Conservation (phyloP, 2,113 vertebrate genomes). For the Ginglymostoma cirratum region DNA sequence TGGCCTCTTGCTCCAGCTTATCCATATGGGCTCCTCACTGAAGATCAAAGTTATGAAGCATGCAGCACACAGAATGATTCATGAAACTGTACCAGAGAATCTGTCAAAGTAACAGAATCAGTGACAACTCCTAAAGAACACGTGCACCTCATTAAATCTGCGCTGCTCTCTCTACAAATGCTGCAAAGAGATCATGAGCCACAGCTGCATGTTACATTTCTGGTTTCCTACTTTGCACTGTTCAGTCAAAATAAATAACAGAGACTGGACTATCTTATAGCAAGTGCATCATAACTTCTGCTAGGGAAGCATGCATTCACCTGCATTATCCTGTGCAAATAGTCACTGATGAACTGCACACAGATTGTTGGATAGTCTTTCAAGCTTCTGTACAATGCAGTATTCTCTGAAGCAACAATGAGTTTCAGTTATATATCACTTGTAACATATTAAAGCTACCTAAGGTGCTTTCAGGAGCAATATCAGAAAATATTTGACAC, state of each 20-base stretch:
- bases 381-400: background rate
- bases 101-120: background rate
- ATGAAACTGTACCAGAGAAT: background rate
- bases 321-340: background rate
- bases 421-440: too few relatives aligned
- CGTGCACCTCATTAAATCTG: background rate
- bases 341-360: background rate
- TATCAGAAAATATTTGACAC: too few relatives aligned
- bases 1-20: background rate
- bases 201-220: background rate
- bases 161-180: background rate
- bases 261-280: background rate
- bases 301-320: background rate
- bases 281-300: background rate
- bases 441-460: too few relatives aligned
- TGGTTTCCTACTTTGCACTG: background rate
- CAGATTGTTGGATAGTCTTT: background rate
- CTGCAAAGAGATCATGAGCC: background rate
- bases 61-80: constrained; percentile 10
- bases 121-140: background rate
- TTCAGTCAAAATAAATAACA: background rate
- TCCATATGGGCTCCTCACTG: background rate
- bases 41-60: background rate
- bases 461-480: too few relatives aligned
- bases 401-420: background rate